Base-by-base conservation (phyloP, 2,113 vertebrate genomes). In the Lates calcarifer region DNA sequence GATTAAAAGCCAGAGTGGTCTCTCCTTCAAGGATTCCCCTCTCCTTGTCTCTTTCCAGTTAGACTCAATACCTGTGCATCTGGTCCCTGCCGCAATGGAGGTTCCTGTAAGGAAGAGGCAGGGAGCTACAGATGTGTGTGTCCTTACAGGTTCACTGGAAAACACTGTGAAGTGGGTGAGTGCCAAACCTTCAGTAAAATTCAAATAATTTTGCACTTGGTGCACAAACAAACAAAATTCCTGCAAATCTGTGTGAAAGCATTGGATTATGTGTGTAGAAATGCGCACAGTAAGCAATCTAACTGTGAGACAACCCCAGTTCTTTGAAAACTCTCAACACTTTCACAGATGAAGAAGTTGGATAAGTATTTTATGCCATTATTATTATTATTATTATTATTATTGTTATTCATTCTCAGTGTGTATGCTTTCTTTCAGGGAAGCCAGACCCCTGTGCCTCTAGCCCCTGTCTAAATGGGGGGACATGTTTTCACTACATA, bases 401-500 rank as follows among this genome's bases (percentile, higher is more conserved):
- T 6, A 2, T 10, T 15, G 47, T 6, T 24, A 17, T 33, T 57
- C 12, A 60, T 28, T 31, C 5, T 22, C 15, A 17, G 3, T 57
- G 14, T 69, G 55, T 45, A 22, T 63, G 51, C 77, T 74, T 80
- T 60, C 64, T 71, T 86, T 28, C 91, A 99, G 98, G 98, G 74
- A 99, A 97, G 87, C 98, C 97, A 0, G 98, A 99, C 92, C 97
- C 98, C 0, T 99, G 98, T 1, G 93, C 97, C 7, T 99, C 97
- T 0, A 96, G 97, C 72, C 98, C 98, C 12, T 99, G 98, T 88
- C 94, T 97, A 83, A 99, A 99, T 0, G 97, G 97, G 0, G 98
- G 98, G 33, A 99, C 98, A 2, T 99, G 98, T 90, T 99, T 99
- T 91, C 98, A 99, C 92, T 99, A 99, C 91, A 98, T 98, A 1